These are phyloP conservation scores for Melanotaenia maccullochi DNA, from an alignment of 2,797 vertebrate species.

Conservation along the genomic window DNA sequence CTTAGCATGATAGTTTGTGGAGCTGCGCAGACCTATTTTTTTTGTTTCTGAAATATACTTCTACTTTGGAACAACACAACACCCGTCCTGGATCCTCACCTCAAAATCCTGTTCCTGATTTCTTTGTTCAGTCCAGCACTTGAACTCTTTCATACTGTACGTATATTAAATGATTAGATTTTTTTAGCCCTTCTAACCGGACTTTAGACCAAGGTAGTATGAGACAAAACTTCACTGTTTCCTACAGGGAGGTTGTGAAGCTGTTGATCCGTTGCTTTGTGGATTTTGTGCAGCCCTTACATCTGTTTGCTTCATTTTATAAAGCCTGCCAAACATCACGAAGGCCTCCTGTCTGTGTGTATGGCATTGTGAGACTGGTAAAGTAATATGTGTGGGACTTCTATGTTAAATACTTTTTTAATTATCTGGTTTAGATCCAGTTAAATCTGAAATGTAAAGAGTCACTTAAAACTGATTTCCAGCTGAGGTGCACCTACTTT, in stretches of 20 bases:
- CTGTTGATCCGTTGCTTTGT: constrained; percentile 45
- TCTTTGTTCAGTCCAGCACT: constrained; percentile 55
- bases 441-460: constrained; percentile 71
- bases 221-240: constrained; percentile 45
- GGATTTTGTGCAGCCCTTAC: constrained; percentile 52
- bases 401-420: constrained; percentile 62
- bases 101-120: constrained; percentile 32
- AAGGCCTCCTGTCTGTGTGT: constrained; percentile 72
- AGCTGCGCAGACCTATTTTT: constrained; percentile 31
- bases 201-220: constrained; percentile 47
- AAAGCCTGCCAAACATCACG: constrained; percentile 72
- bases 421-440: constrained; percentile 63
- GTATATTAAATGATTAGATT: constrained; percentile 65
- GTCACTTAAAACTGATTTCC: constrained; percentile 67
- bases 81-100: constrained; percentile 52
- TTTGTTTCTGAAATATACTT: constrained; percentile 58
- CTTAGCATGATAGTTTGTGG: constrained; percentile 64
- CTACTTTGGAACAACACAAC: constrained; percentile 65
- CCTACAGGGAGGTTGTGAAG: constrained; percentile 30
- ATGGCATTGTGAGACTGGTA: constrained; percentile 68
- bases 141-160: constrained; percentile 66
- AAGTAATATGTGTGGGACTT: constrained; percentile 74
- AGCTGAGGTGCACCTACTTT: constrained; percentile 68
- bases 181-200: constrained; percentile 71
- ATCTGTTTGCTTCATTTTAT: constrained; percentile 64